Evolutionary conservation across 2,797 vertebrate species (phyloP).

Genomic region (Squalus acanthias): DNA sequence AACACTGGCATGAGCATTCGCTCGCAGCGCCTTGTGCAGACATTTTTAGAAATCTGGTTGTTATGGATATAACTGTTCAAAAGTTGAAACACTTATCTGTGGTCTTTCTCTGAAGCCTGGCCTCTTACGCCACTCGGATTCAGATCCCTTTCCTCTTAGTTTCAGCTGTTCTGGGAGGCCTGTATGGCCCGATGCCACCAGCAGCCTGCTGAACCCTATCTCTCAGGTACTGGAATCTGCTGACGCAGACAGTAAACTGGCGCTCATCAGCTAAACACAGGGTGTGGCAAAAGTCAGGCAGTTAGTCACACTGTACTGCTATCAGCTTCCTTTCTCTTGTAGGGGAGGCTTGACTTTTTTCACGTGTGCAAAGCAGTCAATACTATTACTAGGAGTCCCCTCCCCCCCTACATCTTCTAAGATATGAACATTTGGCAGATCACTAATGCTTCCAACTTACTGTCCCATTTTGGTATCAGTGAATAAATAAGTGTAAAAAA

Average conservation of each 20-base stretch:
- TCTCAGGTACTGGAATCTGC: conserved; percentile 70
- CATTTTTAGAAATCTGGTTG: conserved; percentile 44
- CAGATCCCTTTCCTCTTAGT: conserved; percentile 43
- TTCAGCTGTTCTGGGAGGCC: conserved; percentile 56
- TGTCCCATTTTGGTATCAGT: background rate
- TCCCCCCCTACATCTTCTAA: background rate
- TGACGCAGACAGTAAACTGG: conserved; percentile 53
- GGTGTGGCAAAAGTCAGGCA: conserved; percentile 51
- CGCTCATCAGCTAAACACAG: conserved; percentile 56
- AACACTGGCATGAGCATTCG: conserved; percentile 48
- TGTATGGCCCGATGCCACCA: conserved; percentile 54
- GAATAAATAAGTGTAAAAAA: background rate
- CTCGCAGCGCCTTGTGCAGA: conserved; percentile 40
- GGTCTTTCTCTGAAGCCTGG: conserved; percentile 50
- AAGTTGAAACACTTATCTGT: conserved; percentile 61
- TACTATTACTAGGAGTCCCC: background rate
- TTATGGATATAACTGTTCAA: conserved; percentile 48
- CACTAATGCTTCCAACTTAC: background rate
- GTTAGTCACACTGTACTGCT: conserved; percentile 57
- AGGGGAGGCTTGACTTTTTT: conserved; percentile 35
- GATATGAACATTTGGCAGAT: conserved; percentile 16
- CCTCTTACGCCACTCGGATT: conserved; percentile 42
- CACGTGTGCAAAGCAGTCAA: conserved; percentile 8
- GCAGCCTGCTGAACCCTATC: conserved; percentile 45
- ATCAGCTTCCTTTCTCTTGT: conserved; percentile 53